Percentiles rank a stretch among this genome's conserved stretches.
Evolutionary conservation across 1,140 invertebrate species (phyloP).

Genomic region (Brachionus plicatilis): DNA sequence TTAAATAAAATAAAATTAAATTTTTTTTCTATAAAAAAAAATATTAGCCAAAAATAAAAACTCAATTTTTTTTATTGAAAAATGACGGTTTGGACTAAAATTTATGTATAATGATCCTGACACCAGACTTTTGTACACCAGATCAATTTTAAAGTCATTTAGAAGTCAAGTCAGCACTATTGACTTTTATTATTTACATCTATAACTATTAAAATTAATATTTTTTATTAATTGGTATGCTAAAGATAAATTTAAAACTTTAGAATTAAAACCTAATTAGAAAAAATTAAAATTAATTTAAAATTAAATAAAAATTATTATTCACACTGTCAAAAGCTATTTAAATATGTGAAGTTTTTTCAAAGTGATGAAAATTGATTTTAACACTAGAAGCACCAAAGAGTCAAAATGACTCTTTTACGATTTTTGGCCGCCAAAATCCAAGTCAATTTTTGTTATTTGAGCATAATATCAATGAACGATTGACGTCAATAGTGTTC

Average conservation of each 20-base stretch:
- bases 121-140: neutral
- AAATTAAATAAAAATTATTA: too few relatives aligned
- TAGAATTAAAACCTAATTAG: too few relatives aligned
- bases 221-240: neutral
- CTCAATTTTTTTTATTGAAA: neutral
- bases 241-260: neutral
- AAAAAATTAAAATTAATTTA: neutral
- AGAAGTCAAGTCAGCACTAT: neutral
- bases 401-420: too few relatives aligned
- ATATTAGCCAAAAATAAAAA: neutral
- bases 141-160: neutral
- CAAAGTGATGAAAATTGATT: too few relatives aligned
- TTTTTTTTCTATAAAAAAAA: neutral
- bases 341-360: too few relatives aligned
- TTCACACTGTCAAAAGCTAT: too few relatives aligned
- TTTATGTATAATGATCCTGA: neutral
- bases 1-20: neutral
- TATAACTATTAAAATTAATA: neutral
- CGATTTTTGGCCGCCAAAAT: too few relatives aligned
- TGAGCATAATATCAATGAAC: too few relatives aligned
- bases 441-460: too few relatives aligned
- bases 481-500: constrained; percentile 82
- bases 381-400: too few relatives aligned
- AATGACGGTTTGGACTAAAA: neutral
- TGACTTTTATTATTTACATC: neutral